Evolutionary conservation across 2,113 vertebrate genomes (phyloP).

Genomic region (Hoplias malabaricus): DNA sequence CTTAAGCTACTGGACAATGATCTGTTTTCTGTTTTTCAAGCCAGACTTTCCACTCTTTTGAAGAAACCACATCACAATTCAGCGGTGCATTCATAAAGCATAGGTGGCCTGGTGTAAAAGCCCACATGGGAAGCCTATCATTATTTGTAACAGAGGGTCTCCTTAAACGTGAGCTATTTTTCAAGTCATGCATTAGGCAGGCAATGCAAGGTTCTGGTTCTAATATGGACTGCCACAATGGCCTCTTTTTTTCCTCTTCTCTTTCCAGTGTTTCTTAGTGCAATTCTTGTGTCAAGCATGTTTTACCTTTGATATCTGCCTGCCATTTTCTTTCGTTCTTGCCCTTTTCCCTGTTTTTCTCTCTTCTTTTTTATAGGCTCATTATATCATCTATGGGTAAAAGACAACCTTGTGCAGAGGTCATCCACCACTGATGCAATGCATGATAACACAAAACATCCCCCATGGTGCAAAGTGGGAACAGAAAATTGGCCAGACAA

Average conservation of each 20-base stretch:
- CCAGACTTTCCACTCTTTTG: slow-evolving; percentile 52
- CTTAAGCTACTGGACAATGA: slow-evolving; percentile 62
- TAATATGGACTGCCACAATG: slow-evolving; percentile 68
- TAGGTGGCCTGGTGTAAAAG: slow-evolving; percentile 64
- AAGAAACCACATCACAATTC: slow-evolving; percentile 65
- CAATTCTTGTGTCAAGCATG: slow-evolving; percentile 55
- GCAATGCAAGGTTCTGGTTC: slow-evolving; percentile 64
- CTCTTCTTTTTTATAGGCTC: slow-evolving; percentile 55
- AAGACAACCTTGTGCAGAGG: slow-evolving; percentile 64
- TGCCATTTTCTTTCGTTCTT: background rate
- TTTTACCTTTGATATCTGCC: slow-evolving; percentile 64
- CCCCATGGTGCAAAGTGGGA: slow-evolving; percentile 56
- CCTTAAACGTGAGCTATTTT: slow-evolving; percentile 56
- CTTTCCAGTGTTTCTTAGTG: slow-evolving; percentile 57
- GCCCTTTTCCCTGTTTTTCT: background rate
- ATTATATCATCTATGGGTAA: slow-evolving; percentile 64
- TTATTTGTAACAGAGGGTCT: slow-evolving; percentile 59
- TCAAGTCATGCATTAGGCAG: slow-evolving; percentile 48
- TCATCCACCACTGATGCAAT: slow-evolving; percentile 68
- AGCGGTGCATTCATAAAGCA: slow-evolving; percentile 68
- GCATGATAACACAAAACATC: slow-evolving; percentile 75
- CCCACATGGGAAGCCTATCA: slow-evolving; percentile 58
- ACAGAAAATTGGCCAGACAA: slow-evolving; percentile 65
- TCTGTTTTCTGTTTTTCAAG: slow-evolving; percentile 59
- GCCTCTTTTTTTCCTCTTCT: slow-evolving; percentile 55